Evolutionary conservation across 1,140 invertebrate genomes (phyloP).

Genomic region (Panonychus citri): DNA sequence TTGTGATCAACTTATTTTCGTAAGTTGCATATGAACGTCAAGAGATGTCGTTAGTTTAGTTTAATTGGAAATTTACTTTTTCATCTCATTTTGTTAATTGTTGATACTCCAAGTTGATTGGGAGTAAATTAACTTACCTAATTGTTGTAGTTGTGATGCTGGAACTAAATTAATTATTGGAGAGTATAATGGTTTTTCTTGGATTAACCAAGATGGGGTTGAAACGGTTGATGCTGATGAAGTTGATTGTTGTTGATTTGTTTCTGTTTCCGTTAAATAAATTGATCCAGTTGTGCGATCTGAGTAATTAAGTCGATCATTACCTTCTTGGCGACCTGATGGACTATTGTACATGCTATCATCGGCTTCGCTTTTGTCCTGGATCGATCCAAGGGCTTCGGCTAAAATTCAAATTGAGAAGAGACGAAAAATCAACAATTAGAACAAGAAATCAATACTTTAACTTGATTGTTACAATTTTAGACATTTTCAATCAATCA

Average conservation of each 20-base stretch:
- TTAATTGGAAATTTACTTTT: no score
- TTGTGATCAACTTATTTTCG: no score
- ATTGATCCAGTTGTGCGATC: conserved; percentile 20
- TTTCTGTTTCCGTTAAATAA: conserved; percentile 1
- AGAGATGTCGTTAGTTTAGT: no score
- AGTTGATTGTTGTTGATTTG: conserved; percentile 12
- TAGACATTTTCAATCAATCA: no score
- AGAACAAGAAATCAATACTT: no score
- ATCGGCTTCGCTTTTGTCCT: conserved; percentile 13
- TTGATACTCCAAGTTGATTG: no score
- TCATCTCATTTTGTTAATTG: no score
- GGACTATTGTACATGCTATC: conserved; percentile 13
- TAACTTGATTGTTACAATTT: no score
- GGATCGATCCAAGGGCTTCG: conserved; percentile 11
- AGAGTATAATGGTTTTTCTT: conserved; percentile 10
- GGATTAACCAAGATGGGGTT: conserved; percentile 1
- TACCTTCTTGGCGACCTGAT: conserved; percentile 11
- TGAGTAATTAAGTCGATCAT: conserved; percentile 23
- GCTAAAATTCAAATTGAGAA: not conserved
- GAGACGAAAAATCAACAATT: not conserved
- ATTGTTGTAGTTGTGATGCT: conserved; percentile 8
- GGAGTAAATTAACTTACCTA: conserved; percentile 4
- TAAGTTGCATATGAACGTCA: no score
- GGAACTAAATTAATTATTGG: conserved; percentile 11
- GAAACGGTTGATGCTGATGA: conserved; percentile 6